Percentiles rank a stretch among this genome's conserved stretches.
phyloP scores from a whole-genome alignment of 1,140 invertebrate species.

The Drosophila oshimai region DNA sequence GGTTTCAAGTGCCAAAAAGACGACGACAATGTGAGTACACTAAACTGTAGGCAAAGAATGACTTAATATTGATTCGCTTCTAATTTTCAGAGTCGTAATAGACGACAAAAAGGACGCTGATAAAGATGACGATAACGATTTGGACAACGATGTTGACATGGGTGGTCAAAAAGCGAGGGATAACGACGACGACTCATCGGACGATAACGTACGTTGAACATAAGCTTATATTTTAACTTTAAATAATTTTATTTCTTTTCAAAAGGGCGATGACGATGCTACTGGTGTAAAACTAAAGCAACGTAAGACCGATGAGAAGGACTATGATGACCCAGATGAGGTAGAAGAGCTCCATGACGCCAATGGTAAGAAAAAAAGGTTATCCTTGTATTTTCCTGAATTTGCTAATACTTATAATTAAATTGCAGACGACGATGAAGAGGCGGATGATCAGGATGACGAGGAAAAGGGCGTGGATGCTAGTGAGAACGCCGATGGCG shows the following conservation, averaged over 20 bases:
- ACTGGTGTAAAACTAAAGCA: slow-evolving; percentile 84
- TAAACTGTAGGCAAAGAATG: background rate
- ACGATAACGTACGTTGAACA: slow-evolving; percentile 82
- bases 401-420: background rate
- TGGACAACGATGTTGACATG: slow-evolving; percentile 64
- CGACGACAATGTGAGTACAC: slow-evolving; percentile 50
- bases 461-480: slow-evolving; percentile 84
- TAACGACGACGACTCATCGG: slow-evolving; percentile 83
- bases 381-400: rapidly evolving
- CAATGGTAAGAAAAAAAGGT: slow-evolving; percentile 57
- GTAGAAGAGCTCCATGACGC: slow-evolving; percentile 85
- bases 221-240: background rate
- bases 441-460: slow-evolving; percentile 87
- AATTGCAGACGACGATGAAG: slow-evolving; percentile 85
- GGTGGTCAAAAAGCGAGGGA: slow-evolving; percentile 5
- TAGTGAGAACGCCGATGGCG: slow-evolving; percentile 84
- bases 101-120: slow-evolving; percentile 64
- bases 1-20: slow-evolving; percentile 50
- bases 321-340: slow-evolving; percentile 92
- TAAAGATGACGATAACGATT: slow-evolving; percentile 63
- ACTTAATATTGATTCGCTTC: slow-evolving; percentile 72
- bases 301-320: slow-evolving; percentile 87
- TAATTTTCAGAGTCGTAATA: slow-evolving; percentile 55
- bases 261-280: slow-evolving; percentile 84
- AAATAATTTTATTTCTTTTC: background rate